phyloP scores from a whole-genome alignment of 2,888 invertebrate species.

The Lycaena phlaeas region DNA sequence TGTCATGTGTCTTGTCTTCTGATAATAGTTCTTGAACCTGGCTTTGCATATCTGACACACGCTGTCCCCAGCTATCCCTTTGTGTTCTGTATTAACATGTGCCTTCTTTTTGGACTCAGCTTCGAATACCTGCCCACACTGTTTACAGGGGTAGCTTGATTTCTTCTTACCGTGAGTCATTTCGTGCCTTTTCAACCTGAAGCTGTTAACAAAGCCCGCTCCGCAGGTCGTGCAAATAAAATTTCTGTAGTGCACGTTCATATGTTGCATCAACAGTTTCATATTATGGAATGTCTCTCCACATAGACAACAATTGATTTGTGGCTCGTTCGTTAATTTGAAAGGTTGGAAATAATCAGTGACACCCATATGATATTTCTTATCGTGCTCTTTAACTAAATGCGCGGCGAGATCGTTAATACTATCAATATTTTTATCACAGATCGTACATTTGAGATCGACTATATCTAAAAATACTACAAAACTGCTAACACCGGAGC shows the following conservation, averaged over 20 bases:
- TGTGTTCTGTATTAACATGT: constrained; percentile 55
- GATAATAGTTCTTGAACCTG: constrained; percentile 60
- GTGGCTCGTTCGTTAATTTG: constrained; percentile 45
- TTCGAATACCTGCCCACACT: constrained; percentile 50
- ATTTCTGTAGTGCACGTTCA: constrained; percentile 59
- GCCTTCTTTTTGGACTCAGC: constrained; percentile 57
- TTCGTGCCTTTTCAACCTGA: constrained; percentile 51
- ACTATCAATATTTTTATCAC: constrained; percentile 37
- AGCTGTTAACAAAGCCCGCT: constrained; percentile 56
- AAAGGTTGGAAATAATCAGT: constrained; percentile 56
- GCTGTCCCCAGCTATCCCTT: constrained; percentile 57
- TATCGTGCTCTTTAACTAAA: constrained; percentile 44
- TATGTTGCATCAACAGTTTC: constrained; percentile 58
- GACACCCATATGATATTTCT: constrained; percentile 45
- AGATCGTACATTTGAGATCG: constrained; percentile 51
- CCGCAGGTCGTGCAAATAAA: constrained; percentile 61
- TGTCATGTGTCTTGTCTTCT: constrained; percentile 60
- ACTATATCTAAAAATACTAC: constrained; percentile 58
- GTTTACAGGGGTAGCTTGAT: constrained; percentile 45
- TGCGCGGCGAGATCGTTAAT: constrained; percentile 42
- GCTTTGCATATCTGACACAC: constrained; percentile 62
- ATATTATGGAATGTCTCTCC: constrained; percentile 52
- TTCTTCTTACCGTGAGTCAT: constrained; percentile 56
- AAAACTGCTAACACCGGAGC: constrained; percentile 50
- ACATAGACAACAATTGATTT: constrained; percentile 53